A percentile compares a stretch with the other conserved stretches of the same genome.
phyloP scores from a whole-genome alignment of 2,113 vertebrate species.

The Cacatua alba region DNA sequence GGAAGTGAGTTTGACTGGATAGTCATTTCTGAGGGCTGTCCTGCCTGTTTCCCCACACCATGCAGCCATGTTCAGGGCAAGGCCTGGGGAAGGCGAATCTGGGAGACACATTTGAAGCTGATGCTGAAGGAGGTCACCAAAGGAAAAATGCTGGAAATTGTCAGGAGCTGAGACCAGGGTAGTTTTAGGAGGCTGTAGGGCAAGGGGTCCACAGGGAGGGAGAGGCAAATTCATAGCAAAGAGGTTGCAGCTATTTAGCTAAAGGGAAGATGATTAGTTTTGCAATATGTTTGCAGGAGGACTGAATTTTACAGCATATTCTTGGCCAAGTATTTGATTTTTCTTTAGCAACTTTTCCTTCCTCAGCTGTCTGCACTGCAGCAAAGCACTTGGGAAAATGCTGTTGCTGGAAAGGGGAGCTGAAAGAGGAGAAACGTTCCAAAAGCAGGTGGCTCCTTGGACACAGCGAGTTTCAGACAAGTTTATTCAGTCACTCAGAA shows the following conservation, averaged over 20 bases:
- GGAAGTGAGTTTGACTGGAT: not conserved
- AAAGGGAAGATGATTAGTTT: not conserved
- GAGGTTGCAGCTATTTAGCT: not conserved
- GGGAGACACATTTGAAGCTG: not conserved
- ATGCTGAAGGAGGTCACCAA: not conserved
- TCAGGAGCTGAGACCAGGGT: not conserved
- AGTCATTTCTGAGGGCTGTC: not conserved
- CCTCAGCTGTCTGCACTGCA: not conserved
- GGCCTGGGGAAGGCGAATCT: not conserved
- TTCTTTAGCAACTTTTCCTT: not conserved
- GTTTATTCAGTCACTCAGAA: not conserved
- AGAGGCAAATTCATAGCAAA: rapidly evolving
- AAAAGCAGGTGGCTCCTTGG: not conserved
- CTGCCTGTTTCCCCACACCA: not conserved
- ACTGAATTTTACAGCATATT: not conserved
- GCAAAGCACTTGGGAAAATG: not conserved
- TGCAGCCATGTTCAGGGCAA: not conserved
- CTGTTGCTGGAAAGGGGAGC: not conserved
- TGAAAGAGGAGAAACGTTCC: not conserved
- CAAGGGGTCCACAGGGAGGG: not conserved
- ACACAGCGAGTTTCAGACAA: not conserved
- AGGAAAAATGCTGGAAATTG: not conserved
- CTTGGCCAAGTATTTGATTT: not conserved
- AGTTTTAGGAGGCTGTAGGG: not conserved
- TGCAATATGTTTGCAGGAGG: not conserved